phyloP scores from a whole-genome alignment of 1,140 invertebrate genomes.

The Condylostylus longicornis region DNA sequence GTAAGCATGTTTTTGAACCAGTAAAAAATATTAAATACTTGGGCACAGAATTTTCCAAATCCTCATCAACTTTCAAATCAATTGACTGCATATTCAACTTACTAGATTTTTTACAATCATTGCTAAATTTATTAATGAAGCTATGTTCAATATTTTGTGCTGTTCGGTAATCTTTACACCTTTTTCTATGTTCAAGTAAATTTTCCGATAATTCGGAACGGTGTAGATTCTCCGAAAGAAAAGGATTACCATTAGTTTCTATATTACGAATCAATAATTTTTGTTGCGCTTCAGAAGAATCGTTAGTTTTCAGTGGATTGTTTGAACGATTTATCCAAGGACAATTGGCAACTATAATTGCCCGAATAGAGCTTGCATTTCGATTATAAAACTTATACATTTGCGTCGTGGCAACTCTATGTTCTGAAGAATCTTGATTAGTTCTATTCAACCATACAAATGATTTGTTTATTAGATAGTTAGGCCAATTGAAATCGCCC shows the following conservation, averaged over 20 bases:
- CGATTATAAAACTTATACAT: conserved; percentile 69
- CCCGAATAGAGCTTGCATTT: conserved; percentile 53
- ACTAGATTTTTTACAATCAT: too few relatives aligned
- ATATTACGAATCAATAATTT: too few relatives aligned
- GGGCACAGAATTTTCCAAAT: conserved; percentile 33
- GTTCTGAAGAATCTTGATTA: conserved; percentile 64
- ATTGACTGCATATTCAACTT: too few relatives aligned
- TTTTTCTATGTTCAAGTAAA: too few relatives aligned
- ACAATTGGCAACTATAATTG: conserved; percentile 32
- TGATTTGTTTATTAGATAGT: conserved; percentile 61
- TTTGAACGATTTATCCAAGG: conserved; percentile 27
- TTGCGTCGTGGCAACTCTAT: conserved; percentile 64
- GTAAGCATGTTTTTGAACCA: conserved; percentile 69
- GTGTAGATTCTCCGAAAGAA: too few relatives aligned
- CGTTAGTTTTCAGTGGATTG: too few relatives aligned
- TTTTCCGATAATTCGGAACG: too few relatives aligned
- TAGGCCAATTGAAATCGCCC: conserved; percentile 65
- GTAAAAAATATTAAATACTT: conserved; percentile 78
- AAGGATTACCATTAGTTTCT: too few relatives aligned
- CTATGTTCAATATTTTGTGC: too few relatives aligned
- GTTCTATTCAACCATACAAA: conserved; percentile 75
- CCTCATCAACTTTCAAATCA: conserved; percentile 32
- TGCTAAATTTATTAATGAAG: too few relatives aligned
- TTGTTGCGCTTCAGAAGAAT: too few relatives aligned
- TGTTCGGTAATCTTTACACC: too few relatives aligned